Percentiles rank a stretch among this genome's conserved stretches.
Evolutionary conservation across 2,113 vertebrate species (phyloP).

Genomic region (Marcusenius ussheri): DNA sequence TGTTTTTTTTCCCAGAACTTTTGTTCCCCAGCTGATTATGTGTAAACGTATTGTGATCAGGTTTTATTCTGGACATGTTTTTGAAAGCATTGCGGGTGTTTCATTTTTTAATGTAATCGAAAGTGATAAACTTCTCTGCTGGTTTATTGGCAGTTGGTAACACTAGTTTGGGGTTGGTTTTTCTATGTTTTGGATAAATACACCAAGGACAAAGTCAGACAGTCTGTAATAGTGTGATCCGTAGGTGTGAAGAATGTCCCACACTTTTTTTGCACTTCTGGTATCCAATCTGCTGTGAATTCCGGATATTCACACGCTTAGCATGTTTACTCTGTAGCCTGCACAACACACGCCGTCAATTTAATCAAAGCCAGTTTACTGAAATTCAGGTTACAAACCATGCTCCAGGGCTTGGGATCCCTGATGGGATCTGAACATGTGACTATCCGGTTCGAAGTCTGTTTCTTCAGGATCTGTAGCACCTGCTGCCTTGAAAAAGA

Average conservation of each 20-base stretch:
- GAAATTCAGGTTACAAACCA: neutral
- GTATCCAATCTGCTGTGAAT: neutral
- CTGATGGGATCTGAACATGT: neutral
- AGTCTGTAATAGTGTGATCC: neutral
- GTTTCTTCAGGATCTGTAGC: neutral
- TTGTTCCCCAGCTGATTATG: neutral
- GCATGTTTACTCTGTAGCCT: neutral
- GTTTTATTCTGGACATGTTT: neutral
- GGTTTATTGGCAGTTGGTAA: neutral
- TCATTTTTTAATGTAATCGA: neutral
- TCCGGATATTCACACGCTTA: neutral
- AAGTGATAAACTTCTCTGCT: neutral
- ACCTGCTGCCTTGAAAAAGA: neutral
- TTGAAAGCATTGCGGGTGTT: neutral
- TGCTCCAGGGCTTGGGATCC: neutral
- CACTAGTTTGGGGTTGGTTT: neutral
- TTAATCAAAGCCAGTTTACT: neutral
- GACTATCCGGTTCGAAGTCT: neutral
- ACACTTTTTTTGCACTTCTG: neutral
- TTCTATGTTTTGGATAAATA: neutral
- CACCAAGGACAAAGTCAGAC: neutral
- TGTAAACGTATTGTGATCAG: neutral
- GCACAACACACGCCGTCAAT: neutral
- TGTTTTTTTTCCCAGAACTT: neutral
- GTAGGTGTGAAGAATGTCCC: neutral